These are phyloP conservation scores for Mohoua ochrocephala DNA, from an alignment of 2,113 vertebrate genomes.

Conservation along the genomic window DNA sequence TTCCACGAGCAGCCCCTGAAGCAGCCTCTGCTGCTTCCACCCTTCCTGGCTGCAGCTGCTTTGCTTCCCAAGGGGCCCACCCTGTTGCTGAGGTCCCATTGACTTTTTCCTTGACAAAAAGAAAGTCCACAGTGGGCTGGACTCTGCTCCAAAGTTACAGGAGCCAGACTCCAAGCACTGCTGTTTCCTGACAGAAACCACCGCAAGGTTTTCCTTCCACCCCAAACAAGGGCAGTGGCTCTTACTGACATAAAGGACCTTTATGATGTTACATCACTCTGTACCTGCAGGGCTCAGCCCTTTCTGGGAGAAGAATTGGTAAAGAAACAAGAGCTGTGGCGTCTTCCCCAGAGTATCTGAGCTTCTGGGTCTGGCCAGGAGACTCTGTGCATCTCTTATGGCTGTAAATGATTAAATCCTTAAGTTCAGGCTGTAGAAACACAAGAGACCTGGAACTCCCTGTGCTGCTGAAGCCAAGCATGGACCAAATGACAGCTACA, in stretches of 20 bases:
- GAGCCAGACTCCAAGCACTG: not conserved
- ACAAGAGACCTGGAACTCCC: not conserved
- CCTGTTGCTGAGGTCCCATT: accelerated
- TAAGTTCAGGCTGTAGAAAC: not conserved
- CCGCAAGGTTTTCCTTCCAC: not conserved
- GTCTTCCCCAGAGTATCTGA: not conserved
- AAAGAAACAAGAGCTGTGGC: not conserved
- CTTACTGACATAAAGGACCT: not conserved
- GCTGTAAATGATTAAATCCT: not conserved
- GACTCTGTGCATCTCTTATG: accelerated
- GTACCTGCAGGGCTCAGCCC: not conserved
- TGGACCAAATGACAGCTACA: accelerated
- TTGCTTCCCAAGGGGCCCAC: not conserved
- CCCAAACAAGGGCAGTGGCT: accelerated
- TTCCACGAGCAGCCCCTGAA: not conserved
- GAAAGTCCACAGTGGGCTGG: not conserved
- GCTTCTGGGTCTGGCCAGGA: not conserved
- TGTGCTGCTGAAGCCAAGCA: not conserved
- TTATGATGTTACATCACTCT: accelerated
- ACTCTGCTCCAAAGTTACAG: not conserved
- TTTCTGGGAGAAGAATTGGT: not conserved
- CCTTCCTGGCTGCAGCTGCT: not conserved
- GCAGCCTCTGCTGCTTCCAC: not conserved
- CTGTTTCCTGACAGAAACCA: not conserved
- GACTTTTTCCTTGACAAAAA: not conserved